Evolutionary conservation across 1,140 invertebrate species (phyloP).

Genomic region (Trachymyrmex cornetzi): DNA sequence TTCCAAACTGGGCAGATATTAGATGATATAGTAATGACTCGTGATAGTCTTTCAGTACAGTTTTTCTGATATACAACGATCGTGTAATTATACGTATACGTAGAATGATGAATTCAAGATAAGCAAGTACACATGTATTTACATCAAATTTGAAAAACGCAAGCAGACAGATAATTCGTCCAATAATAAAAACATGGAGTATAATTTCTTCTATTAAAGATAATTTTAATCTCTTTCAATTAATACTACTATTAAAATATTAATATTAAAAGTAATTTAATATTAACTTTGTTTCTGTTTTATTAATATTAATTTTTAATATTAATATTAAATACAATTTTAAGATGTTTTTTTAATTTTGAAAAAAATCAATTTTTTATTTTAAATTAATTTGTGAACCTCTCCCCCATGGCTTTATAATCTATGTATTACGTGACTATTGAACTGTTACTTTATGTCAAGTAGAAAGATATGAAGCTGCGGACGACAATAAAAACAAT

Average conservation of each 20-base stretch:
- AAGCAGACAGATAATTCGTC: not conserved
- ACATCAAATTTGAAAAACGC: not conserved
- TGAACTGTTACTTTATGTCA: not conserved
- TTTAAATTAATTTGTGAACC: not conserved
- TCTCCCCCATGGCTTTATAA: not conserved
- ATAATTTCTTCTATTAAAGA: not conserved
- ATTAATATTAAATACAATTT: not conserved
- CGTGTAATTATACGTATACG: not conserved
- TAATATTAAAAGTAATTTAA: not conserved
- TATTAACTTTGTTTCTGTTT: not conserved
- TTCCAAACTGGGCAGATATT: too few species aligned
- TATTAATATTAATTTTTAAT: not conserved
- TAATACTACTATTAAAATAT: not conserved
- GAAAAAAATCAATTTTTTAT: too few species aligned
- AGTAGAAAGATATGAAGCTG: not conserved
- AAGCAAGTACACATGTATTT: not conserved
- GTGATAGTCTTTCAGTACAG: not conserved
- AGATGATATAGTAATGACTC: not conserved
- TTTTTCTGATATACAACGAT: not conserved
- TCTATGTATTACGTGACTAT: not conserved
- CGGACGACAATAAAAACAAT: slow-evolving; percentile 3
- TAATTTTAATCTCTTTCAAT: not conserved
- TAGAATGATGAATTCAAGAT: not conserved
- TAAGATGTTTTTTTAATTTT: not conserved
- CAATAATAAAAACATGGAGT: not conserved